These are phyloP conservation scores for Corythornis cristatus DNA, from an alignment of 2,113 vertebrate genomes.

Conservation along the genomic window DNA sequence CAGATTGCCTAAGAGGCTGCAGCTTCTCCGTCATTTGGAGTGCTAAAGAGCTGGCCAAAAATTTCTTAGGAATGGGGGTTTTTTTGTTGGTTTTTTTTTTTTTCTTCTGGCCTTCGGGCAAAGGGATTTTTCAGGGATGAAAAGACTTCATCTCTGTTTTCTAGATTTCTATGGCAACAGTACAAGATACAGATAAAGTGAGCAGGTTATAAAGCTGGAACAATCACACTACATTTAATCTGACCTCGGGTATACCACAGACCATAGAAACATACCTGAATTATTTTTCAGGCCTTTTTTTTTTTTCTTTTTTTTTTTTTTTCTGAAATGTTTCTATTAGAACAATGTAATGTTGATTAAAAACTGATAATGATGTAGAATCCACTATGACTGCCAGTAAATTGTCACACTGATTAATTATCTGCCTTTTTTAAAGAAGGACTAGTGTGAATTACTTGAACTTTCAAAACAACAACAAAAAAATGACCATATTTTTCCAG, in stretches of 20 bases:
- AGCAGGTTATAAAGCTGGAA: not conserved
- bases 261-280: not conserved
- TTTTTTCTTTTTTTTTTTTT: not conserved
- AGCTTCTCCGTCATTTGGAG: not conserved
- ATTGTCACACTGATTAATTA: not conserved
- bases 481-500: not conserved
- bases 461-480: not conserved
- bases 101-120: not conserved
- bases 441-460: not conserved
- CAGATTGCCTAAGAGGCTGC: not conserved
- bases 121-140: not conserved
- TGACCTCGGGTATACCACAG: not conserved
- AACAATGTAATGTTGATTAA: not conserved
- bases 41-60: not conserved
- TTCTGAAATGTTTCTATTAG: not conserved
- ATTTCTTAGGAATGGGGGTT: not conserved
- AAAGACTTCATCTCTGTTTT: not conserved
- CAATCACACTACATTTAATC: not conserved
- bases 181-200: not conserved
- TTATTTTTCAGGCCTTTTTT: not conserved
- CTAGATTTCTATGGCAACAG: not conserved
- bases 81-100: too few species aligned
- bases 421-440: not conserved
- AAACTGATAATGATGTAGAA: not conserved
- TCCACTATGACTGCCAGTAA: not conserved